Evolutionary conservation across 2,113 vertebrate species (phyloP), one percentile per base, ranked within the genome.

Genomic region (Nicator chloris): DNA sequence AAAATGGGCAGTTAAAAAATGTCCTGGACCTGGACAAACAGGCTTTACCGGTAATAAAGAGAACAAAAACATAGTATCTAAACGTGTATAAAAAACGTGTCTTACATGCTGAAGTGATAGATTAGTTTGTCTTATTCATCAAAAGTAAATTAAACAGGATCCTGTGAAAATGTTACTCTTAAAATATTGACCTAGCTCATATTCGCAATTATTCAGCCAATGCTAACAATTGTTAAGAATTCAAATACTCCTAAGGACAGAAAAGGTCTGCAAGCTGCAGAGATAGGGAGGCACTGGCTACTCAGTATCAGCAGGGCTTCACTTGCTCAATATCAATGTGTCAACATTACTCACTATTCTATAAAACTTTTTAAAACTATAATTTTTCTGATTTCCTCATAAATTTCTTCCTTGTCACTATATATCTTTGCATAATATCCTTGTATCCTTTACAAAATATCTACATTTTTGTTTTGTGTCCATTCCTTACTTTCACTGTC

Each of bases 71-170:
- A 26, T 17, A 30, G 3, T 20, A 31, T 20, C 19, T 44, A 45
- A 45, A 44, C 5, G 14, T 23, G 49, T 2, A 5, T 39, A 10
- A 66, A 81, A 69, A 16, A 1, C 2, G 7, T 12, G 0, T 27
- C 21, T 35, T 35, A 49, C 17, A 30, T 16, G 14, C 33, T 40
- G 28, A 37, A 68, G 15, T 17, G 5, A 6, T 42, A 54, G 2
- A 35, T 23, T 33, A 71, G 6, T 57, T 82, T 71, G 7, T 59
- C 13, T 59, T 42, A 54, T 24, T 17, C 5, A 7, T 47, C 49
- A 69, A 75, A 82, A 82, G 8, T 13, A 68, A 64, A 56, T 51
- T 47, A 15, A 59, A 57, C 23, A 23, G 13, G 13, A 54, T 51
- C 2, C 14, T 50, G 4, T 87, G 75, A 66, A 84, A 80, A 30